Base-by-base conservation (phyloP, 2,113 vertebrate genomes). In the Peucedramus taeniatus region DNA sequence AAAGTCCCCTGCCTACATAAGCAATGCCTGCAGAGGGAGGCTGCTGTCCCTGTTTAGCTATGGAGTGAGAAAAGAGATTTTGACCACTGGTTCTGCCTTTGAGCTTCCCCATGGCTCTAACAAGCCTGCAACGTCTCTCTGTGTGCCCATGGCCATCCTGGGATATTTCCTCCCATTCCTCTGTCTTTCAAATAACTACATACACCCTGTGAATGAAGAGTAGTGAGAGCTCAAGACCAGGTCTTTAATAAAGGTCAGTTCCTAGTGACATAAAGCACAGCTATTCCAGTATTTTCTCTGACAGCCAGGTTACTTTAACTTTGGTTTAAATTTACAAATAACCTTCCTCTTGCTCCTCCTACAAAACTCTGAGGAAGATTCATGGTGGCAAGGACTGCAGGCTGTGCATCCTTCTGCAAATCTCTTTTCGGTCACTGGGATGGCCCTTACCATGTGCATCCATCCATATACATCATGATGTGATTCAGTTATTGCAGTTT, bases 271-370 rank as follows among this genome's bases (percentile, higher is more conserved):
- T 42, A 51, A 82, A 70, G 28, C 18, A 72, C 19, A 81, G 19
- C 16, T 54, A 44, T 69, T 87, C 45, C 50, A 49, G 11, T 72
- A 82, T 65, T 87, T 80, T 76, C 15, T 72, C 31, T 82, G 57
- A 70, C 37, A 91, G 40, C 3, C 26, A 50, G 14, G 13, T 85
- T 61, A 82, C 37, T 69, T 76, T 33, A 68, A 35, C 22, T 87
- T 95, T 78, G 90, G n/a, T 45, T 95, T 77, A 83, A 49, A 76
- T 85, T 91, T 53, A 85, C 28, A 87, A 82, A 91, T 61, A 82
- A 84, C 14, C 10, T 79, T 69, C 45, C 70, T 50, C 61, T 93
- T 85, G 13, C 30, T 82, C 14, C 37, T 84, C 51, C 61, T 23
- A 24, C 7, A 64, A 68, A 75, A 26, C 45, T 72, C 79, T 71